These are phyloP conservation scores for Fukomys damarensis DNA, from an alignment of 2,113 vertebrate genomes.

Conservation along the genomic window DNA sequence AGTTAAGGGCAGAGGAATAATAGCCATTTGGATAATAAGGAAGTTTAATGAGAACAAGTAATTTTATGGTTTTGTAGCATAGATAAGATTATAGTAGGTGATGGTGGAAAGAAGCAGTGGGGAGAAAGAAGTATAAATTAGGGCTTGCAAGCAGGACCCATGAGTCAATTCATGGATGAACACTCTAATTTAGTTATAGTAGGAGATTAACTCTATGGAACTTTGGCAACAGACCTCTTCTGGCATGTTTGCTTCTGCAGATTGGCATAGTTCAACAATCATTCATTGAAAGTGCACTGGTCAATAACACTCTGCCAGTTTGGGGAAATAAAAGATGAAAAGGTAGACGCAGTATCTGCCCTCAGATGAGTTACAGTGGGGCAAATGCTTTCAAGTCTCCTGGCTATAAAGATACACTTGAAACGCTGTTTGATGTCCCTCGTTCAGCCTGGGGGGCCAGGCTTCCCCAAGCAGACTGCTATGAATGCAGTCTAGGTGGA, in stretches of 20 bases:
- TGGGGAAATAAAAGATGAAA: background rate
- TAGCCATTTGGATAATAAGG: background rate
- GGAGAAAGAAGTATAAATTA: background rate
- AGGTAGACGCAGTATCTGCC: background rate
- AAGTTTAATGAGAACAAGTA: background rate
- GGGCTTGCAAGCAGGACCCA: background rate
- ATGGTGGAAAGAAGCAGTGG: background rate
- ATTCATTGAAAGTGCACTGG: background rate
- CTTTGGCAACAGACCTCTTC: background rate
- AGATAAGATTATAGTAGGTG: background rate
- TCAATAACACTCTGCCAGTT: background rate
- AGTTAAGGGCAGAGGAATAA: background rate
- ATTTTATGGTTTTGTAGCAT: background rate
- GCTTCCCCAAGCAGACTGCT: background rate
- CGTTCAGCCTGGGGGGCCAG: background rate
- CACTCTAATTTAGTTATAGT: background rate
- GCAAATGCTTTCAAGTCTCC: background rate
- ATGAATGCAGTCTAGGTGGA: background rate
- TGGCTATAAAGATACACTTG: background rate
- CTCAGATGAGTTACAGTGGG: background rate
- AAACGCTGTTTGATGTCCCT: background rate
- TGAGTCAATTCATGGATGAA: background rate
- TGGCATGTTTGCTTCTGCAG: slow-evolving; percentile 2
- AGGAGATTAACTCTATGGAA: background rate
- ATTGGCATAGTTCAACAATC: background rate